These are phyloP conservation scores for Alviniconcha strummeri DNA, from an alignment of 2,888 invertebrate genomes.

Conservation along the genomic window DNA sequence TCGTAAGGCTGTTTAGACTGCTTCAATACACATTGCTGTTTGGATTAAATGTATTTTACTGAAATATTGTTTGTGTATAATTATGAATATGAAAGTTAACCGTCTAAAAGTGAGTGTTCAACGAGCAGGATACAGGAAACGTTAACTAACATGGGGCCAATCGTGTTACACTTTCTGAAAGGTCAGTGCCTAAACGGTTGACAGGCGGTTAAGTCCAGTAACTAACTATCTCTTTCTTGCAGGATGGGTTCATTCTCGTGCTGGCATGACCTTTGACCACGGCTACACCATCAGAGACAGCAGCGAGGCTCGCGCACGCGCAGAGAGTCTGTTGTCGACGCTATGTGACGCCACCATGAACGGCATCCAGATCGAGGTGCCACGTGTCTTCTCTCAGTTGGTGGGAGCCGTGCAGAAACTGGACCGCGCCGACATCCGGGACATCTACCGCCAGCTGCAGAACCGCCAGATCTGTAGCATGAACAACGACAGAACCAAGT, in stretches of 20 bases:
- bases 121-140: no score
- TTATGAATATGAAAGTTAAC: no score
- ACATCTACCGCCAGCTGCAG: conserved; percentile 55
- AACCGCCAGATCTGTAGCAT: conserved; percentile 47
- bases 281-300: conserved; percentile 22
- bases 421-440: conserved; percentile 64
- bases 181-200: no score
- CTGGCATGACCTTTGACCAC: conserved; percentile 33
- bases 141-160: no score
- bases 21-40: no score
- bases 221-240: no score
- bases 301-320: conserved; percentile 26
- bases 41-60: no score
- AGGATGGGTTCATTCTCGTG: conserved; percentile 18
- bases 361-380: conserved; percentile 73
- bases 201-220: no score
- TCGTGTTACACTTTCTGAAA: no score
- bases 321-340: conserved; percentile 50
- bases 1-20: no score
- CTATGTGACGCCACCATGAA: conserved; percentile 62
- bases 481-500: conserved; percentile 56
- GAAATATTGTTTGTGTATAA: no score
- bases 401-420: conserved; percentile 72
- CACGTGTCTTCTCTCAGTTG: conserved; percentile 74
- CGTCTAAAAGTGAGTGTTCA: no score